Percentiles rank a stretch among this genome's conserved stretches.
phyloP scores from a whole-genome alignment of 2,113 vertebrate genomes.

The Menura novaehollandiae region DNA sequence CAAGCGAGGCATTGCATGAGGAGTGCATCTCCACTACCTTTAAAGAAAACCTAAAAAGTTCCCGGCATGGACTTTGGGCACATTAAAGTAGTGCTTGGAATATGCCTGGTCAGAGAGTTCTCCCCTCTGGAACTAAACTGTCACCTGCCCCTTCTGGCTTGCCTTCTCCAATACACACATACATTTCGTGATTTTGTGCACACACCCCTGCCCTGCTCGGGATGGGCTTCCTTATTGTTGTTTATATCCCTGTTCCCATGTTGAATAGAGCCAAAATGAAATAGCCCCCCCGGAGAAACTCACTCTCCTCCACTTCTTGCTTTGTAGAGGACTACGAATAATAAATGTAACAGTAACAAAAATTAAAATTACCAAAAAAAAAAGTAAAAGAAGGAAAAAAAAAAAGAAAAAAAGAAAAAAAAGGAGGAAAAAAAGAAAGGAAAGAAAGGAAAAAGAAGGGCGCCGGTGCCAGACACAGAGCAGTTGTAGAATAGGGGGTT shows the following conservation, averaged over 20 bases:
- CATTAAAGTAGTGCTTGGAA: conserved; percentile 19
- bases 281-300: background rate
- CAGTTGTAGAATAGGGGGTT: background rate
- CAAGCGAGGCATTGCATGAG: background rate
- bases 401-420: background rate
- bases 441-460: background rate
- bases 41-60: conserved; percentile 51
- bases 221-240: background rate
- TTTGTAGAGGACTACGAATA: background rate
- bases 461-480: background rate
- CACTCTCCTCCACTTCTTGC: background rate
- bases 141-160: background rate
- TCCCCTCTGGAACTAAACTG: background rate
- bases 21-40: background rate
- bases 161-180: background rate
- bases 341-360: background rate
- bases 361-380: background rate
- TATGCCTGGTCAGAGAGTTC: background rate
- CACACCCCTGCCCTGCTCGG: background rate
- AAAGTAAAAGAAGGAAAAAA: rapidly evolving
- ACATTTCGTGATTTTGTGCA: background rate
- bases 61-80: background rate
- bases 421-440: background rate
- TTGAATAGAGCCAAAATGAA: background rate
- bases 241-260: background rate